Evolutionary conservation across 2,888 invertebrate genomes (phyloP), one percentile per base, ranked within the genome.

Genomic region (Sinhomidia bicolor): DNA sequence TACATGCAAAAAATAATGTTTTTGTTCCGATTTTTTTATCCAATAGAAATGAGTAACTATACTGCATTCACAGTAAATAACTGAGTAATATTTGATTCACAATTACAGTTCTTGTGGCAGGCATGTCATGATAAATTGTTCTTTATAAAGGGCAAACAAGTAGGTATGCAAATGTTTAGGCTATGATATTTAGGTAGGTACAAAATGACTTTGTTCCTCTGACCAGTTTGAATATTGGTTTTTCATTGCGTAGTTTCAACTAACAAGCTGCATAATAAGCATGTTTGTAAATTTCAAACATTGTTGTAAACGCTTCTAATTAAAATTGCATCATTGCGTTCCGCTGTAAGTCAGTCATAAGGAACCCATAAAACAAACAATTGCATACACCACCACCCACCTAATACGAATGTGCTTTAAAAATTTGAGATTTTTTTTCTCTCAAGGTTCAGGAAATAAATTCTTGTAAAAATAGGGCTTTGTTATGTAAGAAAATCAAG

Each of bases 391-490:
- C 17, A 20, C 26, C 3, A 62, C 26, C 26, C 62, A 10, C 20
- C 36, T n/a, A n/a, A n/a, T n/a, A n/a, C n/a, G n/a, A n/a, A n/a
- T n/a, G n/a, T n/a, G n/a, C n/a, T n/a, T n/a, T n/a, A n/a, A n/a
- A n/a, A n/a, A n/a, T n/a, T n/a, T n/a, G n/a, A 17, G 17, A 6
- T 68, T 29, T 12, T 68, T 17, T 36, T 68, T 32, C 9, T 41
- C 20, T 57, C 57, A 68, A 68, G 32, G 68, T 68, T 68, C 36
- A 68, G 68, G 68, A 68, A 68, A 68, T 68, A 32, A 36, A 62
- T 2, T 14, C 26, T 29, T 62, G 20, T 5, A 14, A 29, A 62
- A 62, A 26, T 62, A 14, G 0, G 12, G 14, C 26, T 62, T 62
- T 9, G 26, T 62, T 62, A n/a, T 62, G 62, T n/a, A 62, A 62